Percentiles rank a stretch among this genome's conserved stretches.
Conservation (phyloP, 2,113 vertebrate genomes). For the Bujurquina vittata region DNA sequence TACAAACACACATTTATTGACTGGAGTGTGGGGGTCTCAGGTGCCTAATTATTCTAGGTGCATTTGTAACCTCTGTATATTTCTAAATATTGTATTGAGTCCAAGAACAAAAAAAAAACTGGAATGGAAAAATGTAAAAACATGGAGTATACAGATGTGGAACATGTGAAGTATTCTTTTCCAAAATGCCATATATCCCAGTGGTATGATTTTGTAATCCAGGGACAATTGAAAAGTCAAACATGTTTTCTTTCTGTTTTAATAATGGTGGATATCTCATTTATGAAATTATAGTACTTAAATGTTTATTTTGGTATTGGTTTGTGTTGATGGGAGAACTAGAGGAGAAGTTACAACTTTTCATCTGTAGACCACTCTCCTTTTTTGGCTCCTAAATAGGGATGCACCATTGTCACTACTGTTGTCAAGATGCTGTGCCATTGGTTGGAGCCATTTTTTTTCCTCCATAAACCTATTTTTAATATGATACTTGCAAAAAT, state of each 20-base stretch:
- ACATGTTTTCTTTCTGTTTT: constrained; percentile 25
- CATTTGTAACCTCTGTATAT: constrained; percentile 71
- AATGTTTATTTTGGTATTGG: constrained; percentile 24
- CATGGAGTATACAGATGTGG: constrained; percentile 36
- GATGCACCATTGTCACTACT: constrained; percentile 37
- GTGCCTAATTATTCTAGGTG: constrained; percentile 76
- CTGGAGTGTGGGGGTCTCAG: constrained; percentile 72
- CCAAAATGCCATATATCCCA: constrained; percentile 48
- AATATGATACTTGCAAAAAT: background rate
- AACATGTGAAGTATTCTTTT: constrained; percentile 43
- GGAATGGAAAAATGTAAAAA: constrained; percentile 34
- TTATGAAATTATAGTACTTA: constrained; percentile 37
- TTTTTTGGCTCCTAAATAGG: constrained; percentile 39
- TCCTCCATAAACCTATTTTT: background rate
- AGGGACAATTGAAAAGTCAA: constrained; percentile 29
- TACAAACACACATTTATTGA: constrained; percentile 51
- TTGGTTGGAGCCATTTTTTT: background rate
- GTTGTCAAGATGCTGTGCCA: constrained; percentile 10
- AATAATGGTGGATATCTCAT: constrained; percentile 25
- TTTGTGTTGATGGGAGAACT: constrained; percentile 33
- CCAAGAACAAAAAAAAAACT: constrained; percentile 40
- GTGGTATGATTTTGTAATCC: constrained; percentile 35
- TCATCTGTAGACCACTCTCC: constrained; percentile 42
- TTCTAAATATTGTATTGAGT: constrained; percentile 68
- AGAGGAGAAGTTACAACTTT: constrained; percentile 18